Evolutionary conservation across 2,797 vertebrate genomes (phyloP).

Genomic region (Coilia nasus): DNA sequence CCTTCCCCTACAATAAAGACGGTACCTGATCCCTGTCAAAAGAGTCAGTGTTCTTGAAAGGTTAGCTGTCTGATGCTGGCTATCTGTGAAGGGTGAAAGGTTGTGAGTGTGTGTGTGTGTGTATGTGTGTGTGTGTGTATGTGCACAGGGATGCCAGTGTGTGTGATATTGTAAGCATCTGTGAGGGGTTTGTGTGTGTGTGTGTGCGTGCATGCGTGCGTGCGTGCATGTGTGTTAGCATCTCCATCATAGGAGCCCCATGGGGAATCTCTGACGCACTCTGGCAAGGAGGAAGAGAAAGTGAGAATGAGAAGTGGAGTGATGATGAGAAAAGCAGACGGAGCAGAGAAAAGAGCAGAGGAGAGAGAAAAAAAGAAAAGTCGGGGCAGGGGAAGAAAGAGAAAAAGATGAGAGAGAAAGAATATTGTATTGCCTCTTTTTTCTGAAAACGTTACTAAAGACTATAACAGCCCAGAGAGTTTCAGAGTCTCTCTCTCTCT

Average conservation of each 20-base stretch:
- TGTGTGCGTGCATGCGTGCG: not conserved
- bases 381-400: conserved; percentile 35
- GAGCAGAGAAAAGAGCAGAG: conserved; percentile 36
- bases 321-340: conserved; percentile 17
- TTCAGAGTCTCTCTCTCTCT: not conserved
- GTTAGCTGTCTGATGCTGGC: conserved; percentile 57
- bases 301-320: conserved; percentile 57
- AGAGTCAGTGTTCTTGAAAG: conserved; percentile 31
- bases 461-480: conserved; percentile 9
- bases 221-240: conserved; percentile 44
- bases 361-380: conserved; percentile 20
- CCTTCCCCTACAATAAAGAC: conserved; percentile 35
- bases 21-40: conserved; percentile 60
- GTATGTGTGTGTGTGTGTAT: not conserved
- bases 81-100: conserved; percentile 57
- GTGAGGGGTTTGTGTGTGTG: not conserved
- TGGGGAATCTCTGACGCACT: conserved; percentile 59
- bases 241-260: conserved; percentile 60
- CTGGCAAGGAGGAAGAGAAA: conserved; percentile 55
- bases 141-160: not conserved
- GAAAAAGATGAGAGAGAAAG: conserved; percentile 27
- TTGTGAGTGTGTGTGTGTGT: not conserved
- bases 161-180: not conserved
- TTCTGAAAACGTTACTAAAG: conserved; percentile 9
- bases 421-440: conserved; percentile 25